phyloP scores from a whole-genome alignment of 2,113 vertebrate species.

The Porphyrio hochstetteri region DNA sequence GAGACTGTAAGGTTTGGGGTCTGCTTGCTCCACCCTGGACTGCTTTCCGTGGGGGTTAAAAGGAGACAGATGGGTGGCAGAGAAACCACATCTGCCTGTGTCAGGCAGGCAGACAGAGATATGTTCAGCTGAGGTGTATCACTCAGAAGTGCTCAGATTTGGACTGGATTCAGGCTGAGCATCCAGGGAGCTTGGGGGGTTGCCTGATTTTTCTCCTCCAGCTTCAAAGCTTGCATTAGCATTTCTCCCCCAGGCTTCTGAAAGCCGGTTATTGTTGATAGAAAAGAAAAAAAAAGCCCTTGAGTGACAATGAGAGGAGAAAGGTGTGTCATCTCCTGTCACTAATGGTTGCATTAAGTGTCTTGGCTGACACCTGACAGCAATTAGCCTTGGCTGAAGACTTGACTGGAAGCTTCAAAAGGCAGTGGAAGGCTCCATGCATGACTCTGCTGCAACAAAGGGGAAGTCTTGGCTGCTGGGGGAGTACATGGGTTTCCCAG shows the following conservation, averaged over 20 bases:
- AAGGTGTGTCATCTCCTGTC: constrained; percentile 39
- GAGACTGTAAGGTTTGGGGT: neutral
- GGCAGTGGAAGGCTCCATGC: neutral
- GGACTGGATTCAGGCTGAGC: neutral
- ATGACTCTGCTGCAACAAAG: neutral
- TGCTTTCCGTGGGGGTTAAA: neutral
- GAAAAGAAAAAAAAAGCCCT: neutral
- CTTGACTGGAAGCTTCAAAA: constrained; percentile 52
- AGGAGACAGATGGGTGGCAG: neutral
- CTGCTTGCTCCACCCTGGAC: neutral
- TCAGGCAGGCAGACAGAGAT: neutral
- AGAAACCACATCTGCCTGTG: neutral
- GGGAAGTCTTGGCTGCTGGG: neutral
- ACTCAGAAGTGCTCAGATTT: neutral
- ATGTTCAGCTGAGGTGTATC: neutral
- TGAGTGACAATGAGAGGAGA: constrained; percentile 25
- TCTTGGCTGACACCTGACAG: constrained; percentile 42
- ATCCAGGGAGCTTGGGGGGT: neutral
- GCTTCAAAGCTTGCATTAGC: constrained; percentile 58
- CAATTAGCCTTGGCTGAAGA: constrained; percentile 51
- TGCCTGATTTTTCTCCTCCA: neutral
- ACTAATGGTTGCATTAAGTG: neutral
- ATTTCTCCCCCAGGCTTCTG: constrained; percentile 25
- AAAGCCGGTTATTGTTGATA: neutral
- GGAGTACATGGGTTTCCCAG: neutral